phyloP scores from a whole-genome alignment of 1,140 invertebrate genomes.

The Protaetia brevitarsis region DNA sequence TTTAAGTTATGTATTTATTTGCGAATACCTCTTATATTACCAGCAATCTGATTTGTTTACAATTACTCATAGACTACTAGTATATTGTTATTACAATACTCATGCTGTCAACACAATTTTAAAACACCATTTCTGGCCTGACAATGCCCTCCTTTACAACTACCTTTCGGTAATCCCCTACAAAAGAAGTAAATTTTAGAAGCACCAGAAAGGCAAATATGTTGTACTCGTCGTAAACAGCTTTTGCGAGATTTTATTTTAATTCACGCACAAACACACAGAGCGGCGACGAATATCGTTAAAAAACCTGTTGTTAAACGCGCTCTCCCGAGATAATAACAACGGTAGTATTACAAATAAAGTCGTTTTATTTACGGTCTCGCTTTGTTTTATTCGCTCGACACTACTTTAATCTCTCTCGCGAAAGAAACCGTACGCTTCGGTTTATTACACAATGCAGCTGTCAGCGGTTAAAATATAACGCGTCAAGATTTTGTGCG shows the following conservation, averaged over 20 bases:
- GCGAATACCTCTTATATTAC: no score
- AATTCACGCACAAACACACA: background rate
- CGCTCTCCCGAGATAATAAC: background rate
- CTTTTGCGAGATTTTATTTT: constrained; percentile 3
- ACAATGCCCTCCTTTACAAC: no score
- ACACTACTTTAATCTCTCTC: background rate
- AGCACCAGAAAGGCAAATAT: no score
- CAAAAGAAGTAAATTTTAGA: no score
- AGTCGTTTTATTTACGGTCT: constrained; percentile 10
- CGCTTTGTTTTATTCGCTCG: background rate
- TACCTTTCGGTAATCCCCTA: no score
- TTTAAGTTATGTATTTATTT: no score
- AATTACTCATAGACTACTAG: no score
- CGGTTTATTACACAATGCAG: background rate
- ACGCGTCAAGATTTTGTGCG: background rate
- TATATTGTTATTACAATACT: no score
- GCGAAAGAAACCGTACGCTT: background rate
- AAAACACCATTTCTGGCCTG: no score
- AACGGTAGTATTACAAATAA: constrained; percentile 15
- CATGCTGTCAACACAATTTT: no score
- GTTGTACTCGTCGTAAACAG: no score
- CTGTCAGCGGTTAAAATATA: background rate
- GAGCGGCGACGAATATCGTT: background rate
- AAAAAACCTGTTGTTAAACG: background rate
- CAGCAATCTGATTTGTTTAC: no score